Percentiles rank a stretch among this genome's conserved stretches.
Evolutionary conservation across 2,888 invertebrate genomes (phyloP).

Genomic region (Lasioglossum morio): DNA sequence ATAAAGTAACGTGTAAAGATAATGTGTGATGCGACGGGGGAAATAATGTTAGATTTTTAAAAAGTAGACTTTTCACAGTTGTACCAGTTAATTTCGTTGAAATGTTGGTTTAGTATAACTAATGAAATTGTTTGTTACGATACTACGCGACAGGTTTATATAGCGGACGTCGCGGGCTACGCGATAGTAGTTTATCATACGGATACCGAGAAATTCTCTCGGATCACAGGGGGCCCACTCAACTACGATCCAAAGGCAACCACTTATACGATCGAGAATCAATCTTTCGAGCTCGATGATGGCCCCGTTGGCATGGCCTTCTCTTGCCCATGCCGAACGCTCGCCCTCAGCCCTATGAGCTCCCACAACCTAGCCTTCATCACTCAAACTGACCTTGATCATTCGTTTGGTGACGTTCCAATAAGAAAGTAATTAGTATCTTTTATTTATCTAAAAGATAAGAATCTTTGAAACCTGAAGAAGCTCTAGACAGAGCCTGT

Average conservation of each 20-base stretch:
- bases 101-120: background rate
- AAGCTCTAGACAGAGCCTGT: too few species aligned
- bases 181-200: conserved; percentile 88
- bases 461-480: background rate
- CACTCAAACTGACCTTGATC: background rate
- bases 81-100: background rate
- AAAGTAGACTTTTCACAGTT: too few species aligned
- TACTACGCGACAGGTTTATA: conserved; percentile 87
- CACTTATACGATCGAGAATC: conserved; percentile 83
- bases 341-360: conserved; percentile 72
- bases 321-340: conserved; percentile 82
- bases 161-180: conserved; percentile 88
- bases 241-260: conserved; percentile 46
- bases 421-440: background rate
- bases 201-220: conserved; percentile 10
- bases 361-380: conserved; percentile 65
- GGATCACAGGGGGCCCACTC: conserved; percentile 67
- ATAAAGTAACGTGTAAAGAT: too few species aligned
- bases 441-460: background rate
- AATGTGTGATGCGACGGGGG: too few species aligned
- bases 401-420: rapidly evolving
- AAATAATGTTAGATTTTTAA: too few species aligned
- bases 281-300: conserved; percentile 89
- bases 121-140: background rate
- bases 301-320: conserved; percentile 89